Percentiles rank a stretch among this genome's conserved stretches.
Conservation (phyloP, 2,888 invertebrate genomes). For the Eilema griseolum region DNA sequence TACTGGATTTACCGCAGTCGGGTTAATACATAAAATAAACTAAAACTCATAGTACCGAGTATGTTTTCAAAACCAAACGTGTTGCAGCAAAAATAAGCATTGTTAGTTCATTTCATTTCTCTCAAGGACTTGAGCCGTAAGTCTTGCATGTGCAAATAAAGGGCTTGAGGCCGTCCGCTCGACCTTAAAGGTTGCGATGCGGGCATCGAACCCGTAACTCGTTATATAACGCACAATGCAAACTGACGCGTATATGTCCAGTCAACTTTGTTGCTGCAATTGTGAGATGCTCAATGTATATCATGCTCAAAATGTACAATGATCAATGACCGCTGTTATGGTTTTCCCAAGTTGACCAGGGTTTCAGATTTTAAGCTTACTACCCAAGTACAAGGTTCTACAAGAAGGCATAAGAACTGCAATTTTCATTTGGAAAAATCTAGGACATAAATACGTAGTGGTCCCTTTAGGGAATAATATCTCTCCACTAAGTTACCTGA, state of each 20-base stretch:
- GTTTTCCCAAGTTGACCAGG: background rate
- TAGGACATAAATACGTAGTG: too few relatives aligned
- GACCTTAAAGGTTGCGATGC: conserved; percentile 82
- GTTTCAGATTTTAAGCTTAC: background rate
- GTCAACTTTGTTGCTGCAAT: background rate
- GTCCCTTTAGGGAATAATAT: too few relatives aligned
- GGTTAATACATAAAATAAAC: background rate
- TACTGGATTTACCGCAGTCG: background rate
- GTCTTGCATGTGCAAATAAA: conserved; percentile 67
- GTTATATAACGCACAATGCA: conserved; percentile 77
- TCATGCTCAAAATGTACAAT: background rate
- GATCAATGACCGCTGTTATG: background rate
- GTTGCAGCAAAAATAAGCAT: conserved; percentile 20
- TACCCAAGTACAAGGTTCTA: background rate
- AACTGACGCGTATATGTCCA: conserved; percentile 59
- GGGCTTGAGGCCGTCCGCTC: conserved; percentile 70
- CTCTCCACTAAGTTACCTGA: too few relatives aligned
- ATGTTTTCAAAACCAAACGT: conserved; percentile 17
- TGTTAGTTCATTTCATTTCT: conserved; percentile 48
- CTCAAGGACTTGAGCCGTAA: conserved; percentile 49
- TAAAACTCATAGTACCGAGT: background rate
- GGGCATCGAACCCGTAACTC: conserved; percentile 75
- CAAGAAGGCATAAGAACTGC: background rate
- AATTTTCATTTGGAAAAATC: too few relatives aligned
- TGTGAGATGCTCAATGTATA: background rate